Conservation (phyloP, 2,888 invertebrate species). For the Nasonia oneida region DNA sequence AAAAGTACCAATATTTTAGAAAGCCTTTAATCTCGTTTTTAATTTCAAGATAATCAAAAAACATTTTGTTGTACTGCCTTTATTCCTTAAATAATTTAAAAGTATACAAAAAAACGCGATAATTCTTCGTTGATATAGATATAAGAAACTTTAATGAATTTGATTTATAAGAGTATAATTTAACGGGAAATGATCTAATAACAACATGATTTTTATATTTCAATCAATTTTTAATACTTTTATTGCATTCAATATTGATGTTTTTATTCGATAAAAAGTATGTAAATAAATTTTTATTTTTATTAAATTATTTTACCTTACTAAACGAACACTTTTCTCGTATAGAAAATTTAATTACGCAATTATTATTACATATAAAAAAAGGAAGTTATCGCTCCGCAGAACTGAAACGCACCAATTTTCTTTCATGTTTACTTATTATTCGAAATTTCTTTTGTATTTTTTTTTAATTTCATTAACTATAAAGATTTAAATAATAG, state of each 20-base stretch:
- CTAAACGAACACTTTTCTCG: constrained; percentile 44
- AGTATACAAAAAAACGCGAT: not conserved
- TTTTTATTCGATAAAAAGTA: constrained; percentile 53
- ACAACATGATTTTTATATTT: constrained; percentile 44
- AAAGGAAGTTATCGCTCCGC: constrained; percentile 27
- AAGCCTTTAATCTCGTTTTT: constrained; percentile 45
- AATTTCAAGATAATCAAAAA: constrained; percentile 35
- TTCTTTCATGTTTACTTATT: constrained; percentile 45
- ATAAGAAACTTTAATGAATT: not conserved
- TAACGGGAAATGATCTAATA: constrained; percentile 18
- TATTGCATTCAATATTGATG: constrained; percentile 55
- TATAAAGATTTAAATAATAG: constrained; percentile 49
- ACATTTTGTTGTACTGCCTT: not conserved
- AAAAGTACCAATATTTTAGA: constrained; percentile 13
- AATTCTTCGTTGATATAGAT: not conserved
- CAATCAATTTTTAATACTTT: constrained; percentile 59
- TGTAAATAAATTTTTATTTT: constrained; percentile 57
- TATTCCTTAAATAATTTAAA: not conserved
- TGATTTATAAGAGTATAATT: constrained; percentile 10
- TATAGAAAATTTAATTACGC: constrained; percentile 54
- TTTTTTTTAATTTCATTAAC: constrained; percentile 31
- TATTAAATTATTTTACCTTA: constrained; percentile 51
- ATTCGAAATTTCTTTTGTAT: constrained; percentile 32
- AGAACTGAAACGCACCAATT: constrained; percentile 34
- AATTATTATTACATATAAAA: constrained; percentile 51